phyloP scores from a whole-genome alignment of 2,888 invertebrate species.

The Therioaphis trifolii region DNA sequence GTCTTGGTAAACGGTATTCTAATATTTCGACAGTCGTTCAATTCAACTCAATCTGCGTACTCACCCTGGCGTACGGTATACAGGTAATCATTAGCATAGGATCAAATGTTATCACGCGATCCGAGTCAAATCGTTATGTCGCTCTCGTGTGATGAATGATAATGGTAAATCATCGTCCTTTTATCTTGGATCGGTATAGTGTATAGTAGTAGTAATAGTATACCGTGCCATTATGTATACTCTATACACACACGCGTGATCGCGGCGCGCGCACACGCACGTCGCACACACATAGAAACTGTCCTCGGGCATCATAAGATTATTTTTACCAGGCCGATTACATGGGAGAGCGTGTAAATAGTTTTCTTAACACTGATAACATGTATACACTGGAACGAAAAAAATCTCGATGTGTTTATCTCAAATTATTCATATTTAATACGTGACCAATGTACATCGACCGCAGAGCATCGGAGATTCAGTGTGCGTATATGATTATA shows the following conservation, averaged over 20 bases:
- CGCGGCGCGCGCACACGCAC: background rate
- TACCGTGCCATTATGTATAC: background rate
- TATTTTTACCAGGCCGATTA: slow-evolving; percentile 14
- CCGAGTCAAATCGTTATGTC: slow-evolving; percentile 18
- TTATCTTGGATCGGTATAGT: slow-evolving; percentile 2
- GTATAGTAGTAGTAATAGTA: background rate
- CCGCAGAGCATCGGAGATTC: too few species aligned
- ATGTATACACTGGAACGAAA: too few species aligned
- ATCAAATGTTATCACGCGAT: slow-evolving; percentile 49
- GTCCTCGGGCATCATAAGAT: slow-evolving; percentile 20
- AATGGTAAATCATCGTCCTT: slow-evolving; percentile 35
- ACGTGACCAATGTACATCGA: too few species aligned
- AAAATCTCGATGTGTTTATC: too few species aligned
- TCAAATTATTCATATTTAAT: too few species aligned
- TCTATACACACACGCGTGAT: background rate
- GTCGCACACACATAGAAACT: too few species aligned
- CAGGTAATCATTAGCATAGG: slow-evolving; percentile 19
- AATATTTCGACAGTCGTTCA: background rate
- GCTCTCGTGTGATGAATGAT: slow-evolving; percentile 20
- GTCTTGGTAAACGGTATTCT: background rate
- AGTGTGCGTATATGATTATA: too few species aligned
- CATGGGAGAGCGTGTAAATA: slow-evolving; percentile 9
- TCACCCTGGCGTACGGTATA: background rate
- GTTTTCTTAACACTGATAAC: slow-evolving; percentile 6
- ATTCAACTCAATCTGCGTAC: background rate